Evolutionary conservation across 2,888 invertebrate genomes (phyloP).

Genomic region (Spisula subtruncata): DNA sequence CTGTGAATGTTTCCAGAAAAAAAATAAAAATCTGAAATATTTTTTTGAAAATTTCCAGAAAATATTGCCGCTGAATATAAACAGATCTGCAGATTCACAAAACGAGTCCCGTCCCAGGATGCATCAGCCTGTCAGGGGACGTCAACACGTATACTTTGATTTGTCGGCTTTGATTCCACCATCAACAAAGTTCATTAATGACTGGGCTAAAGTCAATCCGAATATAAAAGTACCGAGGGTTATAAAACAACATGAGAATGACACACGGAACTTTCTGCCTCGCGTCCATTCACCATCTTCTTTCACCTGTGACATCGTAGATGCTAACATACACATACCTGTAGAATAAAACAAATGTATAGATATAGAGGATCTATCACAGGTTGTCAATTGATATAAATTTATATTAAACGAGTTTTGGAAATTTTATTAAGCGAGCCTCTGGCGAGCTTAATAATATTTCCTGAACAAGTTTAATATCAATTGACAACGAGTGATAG

Average conservation of each 20-base stretch:
- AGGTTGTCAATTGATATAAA: not conserved
- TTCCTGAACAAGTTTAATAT: too few species aligned
- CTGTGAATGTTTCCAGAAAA: too few species aligned
- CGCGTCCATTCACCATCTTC: constrained; percentile 64
- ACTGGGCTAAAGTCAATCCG: constrained; percentile 86
- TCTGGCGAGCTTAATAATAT: too few species aligned
- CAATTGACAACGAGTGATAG: too few species aligned
- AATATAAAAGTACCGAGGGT: constrained; percentile 86
- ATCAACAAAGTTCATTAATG: constrained; percentile 80
- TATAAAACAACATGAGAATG: constrained; percentile 81
- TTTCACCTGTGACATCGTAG: constrained; percentile 73
- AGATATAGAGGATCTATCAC: not conserved
- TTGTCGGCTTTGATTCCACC: constrained; percentile 79
- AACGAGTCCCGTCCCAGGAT: not conserved
- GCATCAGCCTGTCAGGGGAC: not conserved
- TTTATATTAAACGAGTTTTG: too few species aligned
- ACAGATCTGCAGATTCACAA: not conserved
- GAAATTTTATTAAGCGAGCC: too few species aligned
- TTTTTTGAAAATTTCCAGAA: not conserved
- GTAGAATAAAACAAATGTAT: constrained; percentile 57
- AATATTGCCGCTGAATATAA: not conserved
- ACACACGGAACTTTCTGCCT: constrained; percentile 71
- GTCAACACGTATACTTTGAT: constrained; percentile 79
- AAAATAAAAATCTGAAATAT: too few species aligned
- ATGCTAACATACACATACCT: constrained; percentile 86